Evolutionary conservation across 2,113 vertebrate genomes (phyloP), one percentile per base, ranked within the genome.

Genomic region (Rattus norvegicus): DNA sequence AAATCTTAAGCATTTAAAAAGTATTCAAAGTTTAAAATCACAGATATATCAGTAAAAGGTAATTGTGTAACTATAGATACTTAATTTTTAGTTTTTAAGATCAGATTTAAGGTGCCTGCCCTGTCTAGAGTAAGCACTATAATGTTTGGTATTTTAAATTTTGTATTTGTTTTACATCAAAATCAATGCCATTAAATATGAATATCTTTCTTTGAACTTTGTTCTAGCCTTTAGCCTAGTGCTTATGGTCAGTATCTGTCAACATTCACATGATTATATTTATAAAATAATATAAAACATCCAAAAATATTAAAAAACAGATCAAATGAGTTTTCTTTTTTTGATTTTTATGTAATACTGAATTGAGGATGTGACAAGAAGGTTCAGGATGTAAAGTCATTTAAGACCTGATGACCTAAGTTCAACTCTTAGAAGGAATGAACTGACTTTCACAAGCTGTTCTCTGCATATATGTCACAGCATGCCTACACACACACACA

Each of bases 1-100:
- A 75, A 95, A 8, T 73, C 10, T 73, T 56, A 93, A 65, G 4
- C 7, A 95, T 95, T 96, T 97, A 85, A 47, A 77, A 92, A 91
- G 49, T 20, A 80, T 70, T 86, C 52, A 56, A 33, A 70, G n/a
- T 75, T 20, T 61, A 36, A 84, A 69, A 86, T 94, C 30, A 88
- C 9, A 96, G 39, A 86, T 79, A 77, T 49, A 56, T 72, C 28
- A 54, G 7, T 52, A 30, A 93, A 97, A 95, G 56, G 17, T 80
- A 63, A 77, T 49, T 95, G 54, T 79, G 20, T 73, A 63, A 86
- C 30, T 85, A 88, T 36, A 94, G 77, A 87, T 0, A 90, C n/a
- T 88, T 70, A 65, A 92, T 83, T 4, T 84, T 73, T 2, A 59
- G 26, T 43, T 81, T 69, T 76, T 59, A 59, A 91, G 16, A 26